Conservation (phyloP, 37 sponge, comb jelly and placozoan species). For the Oopsacas minuta region DNA sequence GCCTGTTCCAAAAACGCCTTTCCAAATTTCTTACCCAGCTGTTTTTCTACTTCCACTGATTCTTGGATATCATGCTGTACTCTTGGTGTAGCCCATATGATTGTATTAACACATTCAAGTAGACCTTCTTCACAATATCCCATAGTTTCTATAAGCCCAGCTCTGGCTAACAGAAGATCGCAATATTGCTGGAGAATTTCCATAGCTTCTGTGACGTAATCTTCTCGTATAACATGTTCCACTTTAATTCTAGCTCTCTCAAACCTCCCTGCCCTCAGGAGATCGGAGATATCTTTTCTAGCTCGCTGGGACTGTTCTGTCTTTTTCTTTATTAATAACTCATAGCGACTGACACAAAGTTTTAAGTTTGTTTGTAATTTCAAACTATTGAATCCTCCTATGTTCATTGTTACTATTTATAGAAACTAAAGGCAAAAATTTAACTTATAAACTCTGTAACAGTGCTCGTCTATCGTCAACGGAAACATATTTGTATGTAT, state of each 20-base stretch:
- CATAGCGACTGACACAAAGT: conserved; percentile 76
- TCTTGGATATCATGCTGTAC: conserved; percentile 80
- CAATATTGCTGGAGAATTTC: conserved; percentile 91
- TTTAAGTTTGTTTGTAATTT: conserved; percentile 75
- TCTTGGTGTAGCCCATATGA: conserved; percentile 90
- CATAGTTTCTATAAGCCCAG: conserved; percentile 83
- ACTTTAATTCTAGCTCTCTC: conserved; percentile 90
- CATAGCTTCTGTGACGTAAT: conserved; percentile 95
- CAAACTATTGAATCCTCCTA: conserved; percentile 42
- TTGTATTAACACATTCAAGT: conserved; percentile 65
- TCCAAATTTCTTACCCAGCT: conserved; percentile 81
- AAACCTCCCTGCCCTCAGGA: conserved; percentile 60
- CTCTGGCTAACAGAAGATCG: conserved; percentile 87
- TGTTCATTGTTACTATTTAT: neutral
- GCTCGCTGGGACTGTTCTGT: conserved; percentile 91
- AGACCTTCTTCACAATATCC: conserved; percentile 86
- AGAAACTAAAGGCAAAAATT: too few species aligned
- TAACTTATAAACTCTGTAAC: too few species aligned
- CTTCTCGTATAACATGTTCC: conserved; percentile 96
- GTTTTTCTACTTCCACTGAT: conserved; percentile 26
- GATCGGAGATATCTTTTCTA: conserved; percentile 93
- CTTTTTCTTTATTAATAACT: conserved; percentile 96
- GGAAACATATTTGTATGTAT: too few species aligned
- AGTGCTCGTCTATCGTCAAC: too few species aligned
- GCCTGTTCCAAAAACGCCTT: conserved; percentile 83